These are phyloP conservation scores for Pecten maximus DNA, from an alignment of 2,888 invertebrate species.

Conservation along the genomic window DNA sequence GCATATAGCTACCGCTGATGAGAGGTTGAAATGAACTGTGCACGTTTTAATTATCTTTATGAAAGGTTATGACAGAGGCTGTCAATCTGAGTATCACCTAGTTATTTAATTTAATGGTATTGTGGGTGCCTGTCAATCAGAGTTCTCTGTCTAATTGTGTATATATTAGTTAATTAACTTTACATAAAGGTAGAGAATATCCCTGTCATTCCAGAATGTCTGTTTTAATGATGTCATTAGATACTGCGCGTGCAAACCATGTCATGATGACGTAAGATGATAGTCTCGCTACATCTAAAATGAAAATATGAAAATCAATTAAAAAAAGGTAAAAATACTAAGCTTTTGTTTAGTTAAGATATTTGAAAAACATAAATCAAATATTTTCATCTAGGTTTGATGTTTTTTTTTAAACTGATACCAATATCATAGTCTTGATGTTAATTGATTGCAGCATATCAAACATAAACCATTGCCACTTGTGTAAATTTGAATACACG, in stretches of 20 bases:
- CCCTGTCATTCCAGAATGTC: neutral
- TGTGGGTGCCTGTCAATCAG: neutral
- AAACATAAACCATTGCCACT: too few species aligned
- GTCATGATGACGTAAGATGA: neutral
- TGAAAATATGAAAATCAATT: neutral
- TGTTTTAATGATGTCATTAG: slow-evolving; percentile 20
- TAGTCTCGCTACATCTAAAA: neutral
- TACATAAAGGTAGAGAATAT: neutral
- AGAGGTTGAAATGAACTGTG: neutral
- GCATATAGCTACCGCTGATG: neutral
- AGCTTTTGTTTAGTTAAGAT: neutral
- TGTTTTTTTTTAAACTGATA: too few species aligned
- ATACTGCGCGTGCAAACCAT: neutral
- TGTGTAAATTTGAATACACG: too few species aligned
- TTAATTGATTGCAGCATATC: too few species aligned
- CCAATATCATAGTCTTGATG: too few species aligned
- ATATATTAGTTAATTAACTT: neutral
- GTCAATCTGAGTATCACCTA: neutral
- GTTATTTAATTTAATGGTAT: neutral
- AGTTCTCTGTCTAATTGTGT: neutral
- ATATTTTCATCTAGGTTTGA: too few species aligned
- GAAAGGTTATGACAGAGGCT: neutral
- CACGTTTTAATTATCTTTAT: neutral
- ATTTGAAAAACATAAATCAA: neutral
- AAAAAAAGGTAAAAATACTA: neutral